Evolutionary conservation across 2,888 invertebrate species (phyloP).

Genomic region (Nysson spinosus): DNA sequence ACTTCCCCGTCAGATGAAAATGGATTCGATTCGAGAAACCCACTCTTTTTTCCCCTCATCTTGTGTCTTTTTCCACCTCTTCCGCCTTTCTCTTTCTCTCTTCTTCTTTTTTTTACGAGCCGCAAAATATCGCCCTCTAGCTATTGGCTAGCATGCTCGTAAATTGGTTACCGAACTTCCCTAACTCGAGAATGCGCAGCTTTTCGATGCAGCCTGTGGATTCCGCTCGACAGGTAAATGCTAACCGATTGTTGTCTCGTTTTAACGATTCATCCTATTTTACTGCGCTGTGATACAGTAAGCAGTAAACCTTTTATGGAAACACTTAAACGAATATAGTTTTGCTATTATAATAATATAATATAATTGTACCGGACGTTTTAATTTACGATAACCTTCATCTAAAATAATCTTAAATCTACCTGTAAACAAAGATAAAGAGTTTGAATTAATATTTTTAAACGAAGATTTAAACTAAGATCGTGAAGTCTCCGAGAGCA

Average conservation of each 20-base stretch:
- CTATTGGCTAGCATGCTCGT: conserved; percentile 33
- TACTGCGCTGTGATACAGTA: background rate
- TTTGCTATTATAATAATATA: no score
- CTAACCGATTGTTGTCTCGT: conserved; percentile 35
- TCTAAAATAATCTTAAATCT: no score
- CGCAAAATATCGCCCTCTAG: conserved; percentile 41
- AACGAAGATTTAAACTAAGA: no score
- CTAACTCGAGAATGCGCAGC: conserved; percentile 30
- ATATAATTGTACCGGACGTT: no score
- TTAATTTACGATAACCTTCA: no score
- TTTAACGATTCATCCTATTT: conserved; percentile 25
- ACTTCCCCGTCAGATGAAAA: conserved; percentile 43
- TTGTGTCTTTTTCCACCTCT: conserved; percentile 28
- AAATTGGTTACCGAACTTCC: conserved; percentile 51
- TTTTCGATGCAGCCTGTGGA: conserved; percentile 29
- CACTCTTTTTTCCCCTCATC: conserved; percentile 27
- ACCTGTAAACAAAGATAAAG: no score
- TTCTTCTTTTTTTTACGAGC: conserved; percentile 27
- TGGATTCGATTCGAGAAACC: conserved; percentile 44
- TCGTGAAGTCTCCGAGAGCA: no score
- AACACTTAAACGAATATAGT: no score
- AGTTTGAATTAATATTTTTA: no score
- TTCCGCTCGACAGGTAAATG: conserved; percentile 37
- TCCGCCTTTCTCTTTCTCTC: no score
- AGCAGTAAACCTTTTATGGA: no score